phyloP scores from a whole-genome alignment of 2,797 vertebrate genomes.

The Scolopax bukidnonensis region DNA sequence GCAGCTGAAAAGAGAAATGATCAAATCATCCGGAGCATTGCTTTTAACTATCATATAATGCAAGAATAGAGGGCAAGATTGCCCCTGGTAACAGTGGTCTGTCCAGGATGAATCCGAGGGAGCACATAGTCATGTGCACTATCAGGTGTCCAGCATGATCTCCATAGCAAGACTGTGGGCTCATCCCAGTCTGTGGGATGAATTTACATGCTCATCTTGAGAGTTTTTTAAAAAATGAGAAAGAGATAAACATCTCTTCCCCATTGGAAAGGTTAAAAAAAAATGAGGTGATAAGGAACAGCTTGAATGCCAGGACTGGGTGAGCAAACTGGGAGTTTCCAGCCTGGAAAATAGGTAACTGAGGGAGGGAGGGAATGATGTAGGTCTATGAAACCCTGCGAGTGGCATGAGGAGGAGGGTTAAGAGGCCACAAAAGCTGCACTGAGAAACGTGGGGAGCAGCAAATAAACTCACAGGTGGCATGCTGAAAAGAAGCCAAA shows the following conservation, averaged over 20 bases:
- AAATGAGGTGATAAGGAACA: neutral
- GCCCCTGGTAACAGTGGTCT: neutral
- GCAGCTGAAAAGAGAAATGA: neutral
- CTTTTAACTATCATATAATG: neutral
- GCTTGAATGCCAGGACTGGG: neutral
- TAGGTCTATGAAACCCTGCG: neutral
- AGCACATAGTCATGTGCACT: neutral
- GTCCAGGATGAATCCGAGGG: neutral
- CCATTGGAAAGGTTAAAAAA: neutral
- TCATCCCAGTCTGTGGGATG: neutral
- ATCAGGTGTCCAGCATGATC: fast-evolving
- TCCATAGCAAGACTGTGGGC: fast-evolving
- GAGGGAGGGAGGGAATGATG: neutral
- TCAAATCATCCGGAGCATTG: neutral
- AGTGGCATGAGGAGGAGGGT: neutral
- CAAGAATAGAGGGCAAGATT: neutral
- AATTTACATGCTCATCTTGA: neutral
- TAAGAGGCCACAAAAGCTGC: neutral
- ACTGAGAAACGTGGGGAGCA: neutral
- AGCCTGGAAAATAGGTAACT: neutral
- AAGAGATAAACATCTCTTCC: neutral
- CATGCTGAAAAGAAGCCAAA: neutral
- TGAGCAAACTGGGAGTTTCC: neutral
- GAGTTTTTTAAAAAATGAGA: neutral
- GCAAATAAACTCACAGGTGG: neutral